Conservation (phyloP, 2,113 vertebrate genomes). For the Athene noctua region DNA sequence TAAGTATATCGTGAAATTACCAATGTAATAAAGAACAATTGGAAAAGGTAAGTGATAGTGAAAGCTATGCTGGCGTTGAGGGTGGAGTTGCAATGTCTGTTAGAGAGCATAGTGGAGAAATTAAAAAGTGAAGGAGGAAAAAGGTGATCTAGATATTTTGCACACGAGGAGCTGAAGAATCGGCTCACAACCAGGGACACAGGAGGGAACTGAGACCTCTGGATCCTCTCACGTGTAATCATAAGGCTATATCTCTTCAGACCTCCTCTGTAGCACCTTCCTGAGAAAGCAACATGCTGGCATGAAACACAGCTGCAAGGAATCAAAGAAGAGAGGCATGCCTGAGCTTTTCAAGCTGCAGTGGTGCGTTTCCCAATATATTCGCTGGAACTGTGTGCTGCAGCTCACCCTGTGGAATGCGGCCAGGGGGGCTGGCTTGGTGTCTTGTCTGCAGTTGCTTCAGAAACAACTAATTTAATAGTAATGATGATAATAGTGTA, state of each 20-base stretch:
- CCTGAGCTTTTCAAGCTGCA: not conserved
- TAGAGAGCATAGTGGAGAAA: not conserved
- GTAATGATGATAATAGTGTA: constrained; percentile 19
- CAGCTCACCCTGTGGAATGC: not conserved
- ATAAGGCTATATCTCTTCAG: not conserved
- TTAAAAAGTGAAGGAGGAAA: not conserved
- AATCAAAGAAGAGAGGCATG: not conserved
- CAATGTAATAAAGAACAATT: not conserved
- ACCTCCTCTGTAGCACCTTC: not conserved
- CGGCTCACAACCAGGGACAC: not conserved
- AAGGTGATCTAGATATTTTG: not conserved
- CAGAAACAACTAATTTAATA: constrained; percentile 18
- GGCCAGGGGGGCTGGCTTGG: not conserved
- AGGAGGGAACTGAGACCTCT: not conserved
- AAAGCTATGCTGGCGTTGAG: not conserved
- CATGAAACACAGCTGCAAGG: not conserved
- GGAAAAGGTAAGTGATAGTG: not conserved
- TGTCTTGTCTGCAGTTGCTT: constrained; percentile 38
- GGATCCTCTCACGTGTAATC: not conserved
- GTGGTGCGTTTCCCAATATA: not conserved
- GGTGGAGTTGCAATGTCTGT: not conserved
- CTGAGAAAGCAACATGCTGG: not conserved
- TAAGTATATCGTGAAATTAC: not conserved
- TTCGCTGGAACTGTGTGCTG: not conserved
- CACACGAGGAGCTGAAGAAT: not conserved